These are phyloP conservation scores for Calameuta filiformis DNA, from an alignment of 2,888 invertebrate genomes.

Conservation along the genomic window DNA sequence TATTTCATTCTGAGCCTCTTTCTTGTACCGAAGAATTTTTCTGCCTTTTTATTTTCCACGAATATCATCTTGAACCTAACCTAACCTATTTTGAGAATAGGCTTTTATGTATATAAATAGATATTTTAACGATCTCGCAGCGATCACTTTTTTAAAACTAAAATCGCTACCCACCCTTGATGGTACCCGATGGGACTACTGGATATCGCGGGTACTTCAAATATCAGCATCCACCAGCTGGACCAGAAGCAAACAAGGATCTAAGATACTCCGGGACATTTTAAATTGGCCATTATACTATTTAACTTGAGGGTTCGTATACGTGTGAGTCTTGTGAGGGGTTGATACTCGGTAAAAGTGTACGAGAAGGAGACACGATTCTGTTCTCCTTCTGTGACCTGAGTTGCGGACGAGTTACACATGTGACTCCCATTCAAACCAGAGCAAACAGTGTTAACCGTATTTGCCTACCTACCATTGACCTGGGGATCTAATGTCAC, in stretches of 20 bases:
- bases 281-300: constrained; percentile 67
- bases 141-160: neutral
- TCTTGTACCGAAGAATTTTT: neutral
- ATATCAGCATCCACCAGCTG: constrained; percentile 3
- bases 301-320: constrained; percentile 62
- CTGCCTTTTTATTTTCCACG: neutral
- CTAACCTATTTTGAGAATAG: neutral
- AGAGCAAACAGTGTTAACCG: constrained; percentile 61
- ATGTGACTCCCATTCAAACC: constrained; percentile 55
- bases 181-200: neutral
- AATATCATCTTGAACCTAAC: neutral
- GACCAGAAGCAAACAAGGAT: constrained; percentile 54
- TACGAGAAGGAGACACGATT: neutral
- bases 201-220: neutral
- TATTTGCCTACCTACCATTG: constrained; percentile 59
- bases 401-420: constrained; percentile 35
- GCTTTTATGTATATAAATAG: neutral
- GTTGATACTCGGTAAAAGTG: neutral
- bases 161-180: neutral
- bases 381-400: neutral
- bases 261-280: constrained; percentile 63
- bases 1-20: neutral
- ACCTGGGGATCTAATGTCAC: constrained; percentile 55
- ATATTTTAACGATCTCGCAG: neutral
- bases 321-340: neutral